phyloP scores from a whole-genome alignment of 2,113 vertebrate genomes.

The Falcunculus frontatus region DNA sequence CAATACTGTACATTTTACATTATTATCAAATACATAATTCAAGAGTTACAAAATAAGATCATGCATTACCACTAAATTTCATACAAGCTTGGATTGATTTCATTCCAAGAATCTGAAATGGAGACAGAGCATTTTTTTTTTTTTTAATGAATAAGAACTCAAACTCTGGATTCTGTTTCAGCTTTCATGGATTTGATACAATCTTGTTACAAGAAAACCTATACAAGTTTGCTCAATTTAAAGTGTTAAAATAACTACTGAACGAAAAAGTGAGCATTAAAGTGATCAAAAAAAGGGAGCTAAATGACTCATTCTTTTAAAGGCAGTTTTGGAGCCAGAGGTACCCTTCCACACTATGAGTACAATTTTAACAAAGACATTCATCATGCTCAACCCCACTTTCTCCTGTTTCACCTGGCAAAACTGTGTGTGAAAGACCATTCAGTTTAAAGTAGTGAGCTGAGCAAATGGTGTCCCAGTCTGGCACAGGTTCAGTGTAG shows the following conservation, averaged over 20 bases:
- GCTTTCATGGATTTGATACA: constrained; percentile 25
- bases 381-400: background rate
- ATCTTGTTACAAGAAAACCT: constrained; percentile 47
- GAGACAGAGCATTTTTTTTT: constrained; percentile 33
- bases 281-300: background rate
- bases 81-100: constrained; percentile 62
- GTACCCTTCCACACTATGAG: background rate
- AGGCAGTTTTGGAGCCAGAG: background rate
- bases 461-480: background rate
- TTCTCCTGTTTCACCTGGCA: background rate
- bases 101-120: constrained; percentile 47
- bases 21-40: constrained; percentile 73
- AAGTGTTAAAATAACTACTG: constrained; percentile 48
- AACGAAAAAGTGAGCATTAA: constrained; percentile 23
- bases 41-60: constrained; percentile 73
- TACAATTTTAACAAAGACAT: background rate
- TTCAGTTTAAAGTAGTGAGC: background rate
- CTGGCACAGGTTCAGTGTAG: background rate
- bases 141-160: background rate
- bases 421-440: background rate
- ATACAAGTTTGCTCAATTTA: constrained; percentile 32
- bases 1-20: constrained; percentile 82
- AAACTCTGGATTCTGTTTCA: background rate
- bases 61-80: constrained; percentile 77
- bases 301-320: background rate